These are phyloP conservation scores for Aythya baeri DNA, from an alignment of 2,113 vertebrate species.

Conservation along the genomic window DNA sequence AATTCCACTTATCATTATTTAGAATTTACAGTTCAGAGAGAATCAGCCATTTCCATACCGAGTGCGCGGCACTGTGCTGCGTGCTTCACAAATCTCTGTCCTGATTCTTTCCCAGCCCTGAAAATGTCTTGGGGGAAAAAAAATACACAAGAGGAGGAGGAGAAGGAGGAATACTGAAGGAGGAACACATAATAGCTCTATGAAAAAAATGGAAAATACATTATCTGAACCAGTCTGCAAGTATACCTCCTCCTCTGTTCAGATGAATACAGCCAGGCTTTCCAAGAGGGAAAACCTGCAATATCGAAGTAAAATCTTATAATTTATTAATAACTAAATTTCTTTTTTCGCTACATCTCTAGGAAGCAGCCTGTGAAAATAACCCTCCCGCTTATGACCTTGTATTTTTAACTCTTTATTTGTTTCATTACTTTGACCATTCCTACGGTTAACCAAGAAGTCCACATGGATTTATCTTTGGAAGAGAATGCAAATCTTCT, in stretches of 20 bases:
- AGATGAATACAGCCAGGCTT: not conserved
- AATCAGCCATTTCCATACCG: constrained; percentile 20
- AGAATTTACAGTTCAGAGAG: constrained; percentile 37
- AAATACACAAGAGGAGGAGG: not conserved
- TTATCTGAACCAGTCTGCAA: not conserved
- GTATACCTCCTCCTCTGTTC: not conserved
- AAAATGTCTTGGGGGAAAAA: not conserved
- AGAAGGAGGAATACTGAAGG: not conserved
- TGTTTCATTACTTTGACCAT: not conserved
- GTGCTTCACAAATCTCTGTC: not conserved
- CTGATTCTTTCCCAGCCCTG: not conserved
- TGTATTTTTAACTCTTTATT: not conserved
- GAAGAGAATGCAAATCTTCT: not conserved
- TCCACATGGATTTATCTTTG: not conserved
- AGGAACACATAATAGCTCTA: not conserved
- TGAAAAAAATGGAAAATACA: not conserved
- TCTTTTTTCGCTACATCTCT: not conserved
- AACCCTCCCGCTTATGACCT: not conserved
- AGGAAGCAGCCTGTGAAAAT: not conserved
- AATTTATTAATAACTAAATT: not conserved
- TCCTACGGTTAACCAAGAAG: not conserved
- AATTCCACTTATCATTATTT: constrained; percentile 54
- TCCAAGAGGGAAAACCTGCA: not conserved
- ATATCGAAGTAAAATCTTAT: not conserved
- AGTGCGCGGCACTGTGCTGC: rapidly evolving